Conservation (phyloP, 2,888 invertebrate species). For the Chloroclysta siterata region DNA sequence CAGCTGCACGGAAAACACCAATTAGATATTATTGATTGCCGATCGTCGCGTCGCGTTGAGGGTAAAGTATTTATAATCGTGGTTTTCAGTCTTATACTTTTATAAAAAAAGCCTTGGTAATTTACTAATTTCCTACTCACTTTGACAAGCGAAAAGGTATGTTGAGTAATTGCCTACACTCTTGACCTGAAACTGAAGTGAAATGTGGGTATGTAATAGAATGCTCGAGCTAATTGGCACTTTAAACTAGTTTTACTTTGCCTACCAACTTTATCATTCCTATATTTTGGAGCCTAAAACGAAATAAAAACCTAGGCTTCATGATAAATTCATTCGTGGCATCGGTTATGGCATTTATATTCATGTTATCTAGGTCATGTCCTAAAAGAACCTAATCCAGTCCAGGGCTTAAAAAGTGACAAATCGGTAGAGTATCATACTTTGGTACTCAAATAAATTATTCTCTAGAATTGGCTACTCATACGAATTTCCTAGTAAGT, state of each 20-base stretch:
- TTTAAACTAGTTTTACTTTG: conserved; percentile 18
- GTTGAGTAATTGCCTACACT: conserved; percentile 16
- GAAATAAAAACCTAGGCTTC: neutral
- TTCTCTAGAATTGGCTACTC: too few relatives aligned
- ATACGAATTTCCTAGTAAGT: too few relatives aligned
- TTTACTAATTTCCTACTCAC: too few relatives aligned
- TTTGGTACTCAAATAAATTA: too few relatives aligned
- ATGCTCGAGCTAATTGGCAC: conserved; percentile 44
- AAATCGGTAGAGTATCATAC: too few relatives aligned
- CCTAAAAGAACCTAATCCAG: too few relatives aligned
- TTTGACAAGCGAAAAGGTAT: conserved; percentile 19
- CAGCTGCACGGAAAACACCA: conserved; percentile 11
- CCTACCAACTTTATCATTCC: conserved; percentile 5
- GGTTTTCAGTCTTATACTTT: too few relatives aligned
- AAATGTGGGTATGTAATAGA: conserved; percentile 32
- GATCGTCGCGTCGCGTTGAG: neutral
- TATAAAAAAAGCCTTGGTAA: too few relatives aligned
- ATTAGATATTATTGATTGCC: conserved; percentile 18
- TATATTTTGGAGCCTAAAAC: neutral
- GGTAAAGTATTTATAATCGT: too few relatives aligned
- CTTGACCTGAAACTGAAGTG: conserved; percentile 46
- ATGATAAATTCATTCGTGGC: neutral
- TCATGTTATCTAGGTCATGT: too few relatives aligned
- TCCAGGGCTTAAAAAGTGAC: too few relatives aligned
- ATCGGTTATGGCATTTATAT: too few relatives aligned